Evolutionary conservation across 2,888 invertebrate species (phyloP).

Genomic region (Gymnoscelis rufifasciata): DNA sequence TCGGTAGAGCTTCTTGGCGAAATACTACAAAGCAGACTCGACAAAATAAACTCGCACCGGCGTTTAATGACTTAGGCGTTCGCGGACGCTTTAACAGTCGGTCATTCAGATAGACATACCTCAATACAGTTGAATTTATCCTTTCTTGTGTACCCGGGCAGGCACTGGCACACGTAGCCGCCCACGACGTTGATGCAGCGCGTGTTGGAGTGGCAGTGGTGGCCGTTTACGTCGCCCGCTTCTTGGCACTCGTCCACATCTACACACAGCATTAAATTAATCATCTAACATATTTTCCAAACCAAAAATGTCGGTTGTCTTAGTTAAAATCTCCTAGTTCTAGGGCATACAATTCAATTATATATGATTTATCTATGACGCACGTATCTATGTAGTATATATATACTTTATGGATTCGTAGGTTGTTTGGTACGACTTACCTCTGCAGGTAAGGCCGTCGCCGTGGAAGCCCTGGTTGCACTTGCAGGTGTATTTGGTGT

Average conservation of each 20-base stretch:
- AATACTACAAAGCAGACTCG: no score
- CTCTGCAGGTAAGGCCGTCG: slow-evolving; percentile 88
- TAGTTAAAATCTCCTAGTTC: no score
- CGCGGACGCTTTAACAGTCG: no score
- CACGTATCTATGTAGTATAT: no score
- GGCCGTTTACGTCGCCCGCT: slow-evolving; percentile 87
- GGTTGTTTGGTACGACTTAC: slow-evolving; percentile 49
- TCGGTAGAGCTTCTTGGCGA: no score
- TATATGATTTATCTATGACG: no score
- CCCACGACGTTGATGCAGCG: slow-evolving; percentile 90
- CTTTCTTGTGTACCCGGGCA: slow-evolving; percentile 85
- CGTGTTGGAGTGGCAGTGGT: slow-evolving; percentile 92
- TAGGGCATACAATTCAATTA: no score
- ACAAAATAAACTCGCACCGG: no score
- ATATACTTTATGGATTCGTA: no score
- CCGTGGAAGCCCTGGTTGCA: slow-evolving; percentile 94
- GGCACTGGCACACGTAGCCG: slow-evolving; percentile 90
- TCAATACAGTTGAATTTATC: slow-evolving; percentile 90
- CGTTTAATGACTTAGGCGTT: no score
- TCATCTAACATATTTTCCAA: no score
- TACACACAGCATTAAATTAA: slow-evolving; percentile 40
- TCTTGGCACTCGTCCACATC: slow-evolving; percentile 92
- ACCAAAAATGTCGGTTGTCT: no score
- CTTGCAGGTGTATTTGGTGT: slow-evolving; percentile 93
- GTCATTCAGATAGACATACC: slow-evolving; percentile 35